Base-by-base conservation (phyloP, 37 sponge, comb jelly and placozoan species). In the Hormiphora californensis region DNA sequence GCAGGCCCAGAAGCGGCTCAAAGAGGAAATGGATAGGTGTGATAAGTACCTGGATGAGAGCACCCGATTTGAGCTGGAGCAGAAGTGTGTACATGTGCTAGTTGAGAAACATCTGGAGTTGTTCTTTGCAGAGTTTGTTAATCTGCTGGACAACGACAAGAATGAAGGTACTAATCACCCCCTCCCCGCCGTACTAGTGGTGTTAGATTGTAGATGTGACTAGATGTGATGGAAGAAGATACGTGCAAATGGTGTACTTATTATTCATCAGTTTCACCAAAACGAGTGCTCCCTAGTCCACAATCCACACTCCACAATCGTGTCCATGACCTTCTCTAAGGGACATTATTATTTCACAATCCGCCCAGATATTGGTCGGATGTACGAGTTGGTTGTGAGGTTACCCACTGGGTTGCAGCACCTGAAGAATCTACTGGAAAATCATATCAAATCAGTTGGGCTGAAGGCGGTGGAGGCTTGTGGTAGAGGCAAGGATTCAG, bases 31-130 rank as follows among this genome's bases (percentile, higher is more conserved):
- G 69, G 90, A 89, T 32, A 87, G 99, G 37, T 94, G 93, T 9
- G 88, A 89, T 11, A 92, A 93, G 55, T 98, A 93, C 63, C 90
- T 98, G 9, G 93, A 98, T 55, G 92, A 95, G 87, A 91, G 92
- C 87, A 95, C 94, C 0, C 90, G 89, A 51, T 94, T 92, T 86
- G 92, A 95, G 93, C 87, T 96, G 39, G 93, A 92, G 19, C 85
- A 73, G 19, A 90, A 46, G 63, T 96, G 94, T 90, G 93, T 92
- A 88, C 55, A 43, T 19, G 94, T 94, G 39, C 86, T 96, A 28
- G 94, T 96, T 3, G 69, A 90, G 54, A 92, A 88, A 27, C 94
- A 94, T 62, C 88, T 96, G n/a, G 92, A 96, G 4, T 63, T 88
- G 38, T 92, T 96, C 78, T 90, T 91, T 54, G 39, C 90, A 0